Percentiles rank a stretch among this genome's conserved stretches.
phyloP scores from a whole-genome alignment of 2,113 vertebrate genomes.

The Syngnathus scovelli region DNA sequence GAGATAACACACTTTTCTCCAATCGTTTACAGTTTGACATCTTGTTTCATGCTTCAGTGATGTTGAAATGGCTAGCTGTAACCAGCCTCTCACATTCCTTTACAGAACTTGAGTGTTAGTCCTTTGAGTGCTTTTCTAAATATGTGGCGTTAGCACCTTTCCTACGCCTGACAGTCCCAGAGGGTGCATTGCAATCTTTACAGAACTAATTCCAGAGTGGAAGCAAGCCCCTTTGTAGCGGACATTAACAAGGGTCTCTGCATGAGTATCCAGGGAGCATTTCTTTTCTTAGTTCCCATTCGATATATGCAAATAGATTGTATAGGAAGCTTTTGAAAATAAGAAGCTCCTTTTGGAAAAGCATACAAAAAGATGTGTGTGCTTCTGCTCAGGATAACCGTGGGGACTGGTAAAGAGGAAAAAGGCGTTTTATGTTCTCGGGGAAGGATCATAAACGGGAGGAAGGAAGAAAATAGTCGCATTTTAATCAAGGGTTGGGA shows the following conservation, averaged over 20 bases:
- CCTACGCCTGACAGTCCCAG: not conserved
- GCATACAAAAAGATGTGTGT: not conserved
- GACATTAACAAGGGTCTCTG: not conserved
- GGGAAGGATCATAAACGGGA: not conserved
- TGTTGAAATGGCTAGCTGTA: not conserved
- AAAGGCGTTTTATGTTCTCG: not conserved
- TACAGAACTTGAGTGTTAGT: not conserved
- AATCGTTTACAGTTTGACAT: conserved; percentile 9
- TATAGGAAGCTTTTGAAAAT: not conserved
- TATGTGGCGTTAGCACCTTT: not conserved
- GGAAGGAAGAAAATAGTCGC: not conserved
- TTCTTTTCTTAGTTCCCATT: not conserved
- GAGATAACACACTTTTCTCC: not conserved
- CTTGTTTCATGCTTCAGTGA: conserved; percentile 7
- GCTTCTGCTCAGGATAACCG: not conserved
- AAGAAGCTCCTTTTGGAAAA: not conserved
- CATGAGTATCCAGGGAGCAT: not conserved
- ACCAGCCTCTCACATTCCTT: not conserved
- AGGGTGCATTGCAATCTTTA: not conserved
- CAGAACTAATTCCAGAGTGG: conserved; percentile 3
- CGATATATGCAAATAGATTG: not conserved
- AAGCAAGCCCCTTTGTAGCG: not conserved
- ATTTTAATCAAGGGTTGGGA: no score
- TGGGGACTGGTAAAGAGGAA: not conserved
- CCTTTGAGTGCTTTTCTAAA: conserved; percentile 1